A percentile compares a stretch with the other conserved stretches of the same genome.
Conservation (phyloP, 2,797 vertebrate species). For the Hypotaenidia okinawae region DNA sequence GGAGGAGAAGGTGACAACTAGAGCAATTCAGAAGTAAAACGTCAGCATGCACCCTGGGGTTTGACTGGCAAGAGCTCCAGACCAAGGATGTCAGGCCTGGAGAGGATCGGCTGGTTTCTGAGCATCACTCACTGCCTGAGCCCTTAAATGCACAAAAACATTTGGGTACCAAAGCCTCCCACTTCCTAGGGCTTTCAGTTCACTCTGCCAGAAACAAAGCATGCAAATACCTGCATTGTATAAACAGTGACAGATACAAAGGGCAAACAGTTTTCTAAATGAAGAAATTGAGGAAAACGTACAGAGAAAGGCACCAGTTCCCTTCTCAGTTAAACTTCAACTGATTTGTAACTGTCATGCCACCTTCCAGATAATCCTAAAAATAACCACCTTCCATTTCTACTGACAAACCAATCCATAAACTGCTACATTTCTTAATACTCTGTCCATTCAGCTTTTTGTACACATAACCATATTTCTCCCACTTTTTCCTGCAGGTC, state of each 20-base stretch:
- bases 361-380: background rate
- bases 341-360: background rate
- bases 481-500: slow-evolving; percentile 2
- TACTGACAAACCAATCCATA: background rate
- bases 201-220: background rate
- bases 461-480: background rate
- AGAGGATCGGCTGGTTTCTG: background rate
- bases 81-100: background rate
- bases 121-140: background rate
- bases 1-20: rapidly evolving
- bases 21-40: background rate
- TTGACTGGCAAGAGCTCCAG: background rate
- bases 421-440: background rate
- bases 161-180: background rate
- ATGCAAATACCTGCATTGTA: background rate
- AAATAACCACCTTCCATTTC: slow-evolving; percentile 5
- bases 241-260: background rate
- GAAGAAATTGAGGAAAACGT: background rate
- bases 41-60: background rate
- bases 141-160: background rate
- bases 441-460: slow-evolving; percentile 57
- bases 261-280: background rate
- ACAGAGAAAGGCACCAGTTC: background rate
- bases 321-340: background rate
- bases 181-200: background rate